Evolutionary conservation across 1,140 invertebrate species (phyloP).

Genomic region (Pseudomyrmex dendroicus): DNA sequence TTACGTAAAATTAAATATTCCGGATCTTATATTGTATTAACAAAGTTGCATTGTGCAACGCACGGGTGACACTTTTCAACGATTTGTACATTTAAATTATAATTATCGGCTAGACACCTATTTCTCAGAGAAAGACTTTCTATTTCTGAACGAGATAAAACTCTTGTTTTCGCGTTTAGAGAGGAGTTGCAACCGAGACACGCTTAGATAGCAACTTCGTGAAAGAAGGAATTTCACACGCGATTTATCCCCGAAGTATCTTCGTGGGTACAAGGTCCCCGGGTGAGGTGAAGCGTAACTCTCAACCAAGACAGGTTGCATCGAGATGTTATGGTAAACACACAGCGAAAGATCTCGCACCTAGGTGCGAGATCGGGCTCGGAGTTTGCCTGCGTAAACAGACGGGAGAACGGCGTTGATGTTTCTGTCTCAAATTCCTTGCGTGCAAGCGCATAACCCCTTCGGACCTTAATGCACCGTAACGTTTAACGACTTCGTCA

Average conservation of each 20-base stretch:
- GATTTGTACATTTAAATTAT: not conserved
- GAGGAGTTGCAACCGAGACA: not conserved
- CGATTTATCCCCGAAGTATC: conserved; percentile 60
- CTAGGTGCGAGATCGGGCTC: conserved; percentile 84
- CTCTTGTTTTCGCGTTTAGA: conserved; percentile 7
- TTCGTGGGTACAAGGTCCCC: conserved; percentile 67
- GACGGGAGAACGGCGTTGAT: conserved; percentile 76
- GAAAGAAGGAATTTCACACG: conserved; percentile 73
- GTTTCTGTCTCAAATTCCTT: conserved; percentile 83
- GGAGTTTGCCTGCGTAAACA: conserved; percentile 81
- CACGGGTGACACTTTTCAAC: not conserved
- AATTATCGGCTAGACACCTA: not conserved
- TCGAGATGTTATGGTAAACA: conserved; percentile 80
- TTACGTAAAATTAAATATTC: not conserved
- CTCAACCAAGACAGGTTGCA: conserved; percentile 81
- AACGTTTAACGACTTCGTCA: conserved; percentile 76
- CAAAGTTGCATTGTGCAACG: not conserved
- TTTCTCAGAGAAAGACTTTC: no score
- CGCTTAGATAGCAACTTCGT: conserved; percentile 58
- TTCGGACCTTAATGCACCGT: conserved; percentile 72
- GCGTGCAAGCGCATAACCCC: conserved; percentile 72
- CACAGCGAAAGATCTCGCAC: conserved; percentile 83
- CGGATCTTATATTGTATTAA: no score
- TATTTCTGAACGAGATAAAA: conserved; percentile 13
- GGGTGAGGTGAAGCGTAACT: conserved; percentile 71